Conservation (phyloP, 2,113 vertebrate species). For the Anarhynchus alexandrinus region DNA sequence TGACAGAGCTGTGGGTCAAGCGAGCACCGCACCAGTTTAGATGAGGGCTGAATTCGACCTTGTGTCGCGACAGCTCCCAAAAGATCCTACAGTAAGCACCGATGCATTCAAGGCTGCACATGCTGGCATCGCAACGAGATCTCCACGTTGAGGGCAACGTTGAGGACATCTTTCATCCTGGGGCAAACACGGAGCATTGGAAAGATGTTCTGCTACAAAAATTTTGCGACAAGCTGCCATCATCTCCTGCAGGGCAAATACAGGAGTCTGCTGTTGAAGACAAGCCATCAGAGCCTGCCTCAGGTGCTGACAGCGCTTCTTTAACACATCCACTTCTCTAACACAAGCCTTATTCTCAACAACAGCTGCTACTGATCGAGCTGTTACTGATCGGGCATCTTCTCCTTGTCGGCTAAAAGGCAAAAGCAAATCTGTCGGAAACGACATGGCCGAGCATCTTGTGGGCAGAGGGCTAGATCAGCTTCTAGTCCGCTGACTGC, state of each 20-base stretch:
- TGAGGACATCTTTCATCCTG: constrained; percentile 43
- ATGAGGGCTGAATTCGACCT: not conserved
- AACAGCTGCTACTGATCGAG: constrained; percentile 60
- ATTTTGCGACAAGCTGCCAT: constrained; percentile 54
- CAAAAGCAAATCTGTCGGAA: constrained; percentile 40
- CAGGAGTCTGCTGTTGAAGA: constrained; percentile 52
- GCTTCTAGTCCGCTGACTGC: not conserved
- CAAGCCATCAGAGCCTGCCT: constrained; percentile 52
- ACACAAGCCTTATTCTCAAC: constrained; percentile 52
- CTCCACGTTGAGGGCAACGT: not conserved
- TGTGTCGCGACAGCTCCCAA: not conserved
- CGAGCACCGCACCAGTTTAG: not conserved
- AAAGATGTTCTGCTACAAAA: constrained; percentile 52
- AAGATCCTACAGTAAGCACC: not conserved
- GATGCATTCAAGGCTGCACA: not conserved
- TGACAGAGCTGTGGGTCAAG: constrained; percentile 16
- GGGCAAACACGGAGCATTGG: constrained; percentile 7
- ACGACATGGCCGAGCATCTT: not conserved
- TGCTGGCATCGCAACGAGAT: not conserved
- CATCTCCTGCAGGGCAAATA: constrained; percentile 3
- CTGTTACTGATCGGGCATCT: not conserved
- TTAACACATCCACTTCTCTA: constrained; percentile 55
- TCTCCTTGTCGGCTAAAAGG: constrained; percentile 39
- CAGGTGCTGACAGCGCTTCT: constrained; percentile 62
- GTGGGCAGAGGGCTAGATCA: not conserved